Conservation (phyloP, 2,888 invertebrate genomes). For the Invenusta paracnida region DNA sequence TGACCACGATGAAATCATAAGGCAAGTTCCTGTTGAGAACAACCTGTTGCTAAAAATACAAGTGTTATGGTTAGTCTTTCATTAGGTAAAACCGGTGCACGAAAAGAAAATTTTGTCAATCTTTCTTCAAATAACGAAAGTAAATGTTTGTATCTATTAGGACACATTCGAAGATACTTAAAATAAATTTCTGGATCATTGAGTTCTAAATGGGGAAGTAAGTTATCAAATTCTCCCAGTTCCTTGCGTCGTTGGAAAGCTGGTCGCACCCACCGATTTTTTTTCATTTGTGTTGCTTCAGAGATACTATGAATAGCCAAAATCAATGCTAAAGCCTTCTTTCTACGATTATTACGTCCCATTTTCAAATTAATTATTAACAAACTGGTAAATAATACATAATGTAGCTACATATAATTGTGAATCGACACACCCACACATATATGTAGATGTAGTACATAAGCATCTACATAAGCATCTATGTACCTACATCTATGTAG, state of each 20-base stretch:
- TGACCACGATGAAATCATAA: constrained; percentile 22
- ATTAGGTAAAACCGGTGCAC: constrained; percentile 2
- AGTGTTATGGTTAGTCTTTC: constrained; percentile 19
- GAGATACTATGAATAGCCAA: neutral
- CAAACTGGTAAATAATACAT: neutral
- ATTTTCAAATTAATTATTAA: constrained; percentile 16
- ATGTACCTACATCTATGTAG: neutral
- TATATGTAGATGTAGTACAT: neutral
- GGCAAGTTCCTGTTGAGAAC: constrained; percentile 17
- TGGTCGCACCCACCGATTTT: constrained; percentile 25
- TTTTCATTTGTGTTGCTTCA: constrained; percentile 15
- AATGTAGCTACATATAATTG: constrained; percentile 26
- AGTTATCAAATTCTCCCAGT: constrained; percentile 24
- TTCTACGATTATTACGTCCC: neutral
- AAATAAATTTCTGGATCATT: constrained; percentile 27
- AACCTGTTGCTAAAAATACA: constrained; percentile 22
- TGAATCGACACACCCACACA: neutral
- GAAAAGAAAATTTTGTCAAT: constrained; percentile 16
- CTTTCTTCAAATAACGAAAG: constrained; percentile 6
- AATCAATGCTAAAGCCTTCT: neutral
- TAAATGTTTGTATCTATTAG: constrained; percentile 12
- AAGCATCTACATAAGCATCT: neutral
- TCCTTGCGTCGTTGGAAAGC: constrained; percentile 23
- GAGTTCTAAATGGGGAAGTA: neutral
- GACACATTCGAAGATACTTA: constrained; percentile 25